Percentiles rank a stretch among this genome's conserved stretches.
Conservation (phyloP, 2,113 vertebrate genomes). For the Tinamus guttatus region DNA sequence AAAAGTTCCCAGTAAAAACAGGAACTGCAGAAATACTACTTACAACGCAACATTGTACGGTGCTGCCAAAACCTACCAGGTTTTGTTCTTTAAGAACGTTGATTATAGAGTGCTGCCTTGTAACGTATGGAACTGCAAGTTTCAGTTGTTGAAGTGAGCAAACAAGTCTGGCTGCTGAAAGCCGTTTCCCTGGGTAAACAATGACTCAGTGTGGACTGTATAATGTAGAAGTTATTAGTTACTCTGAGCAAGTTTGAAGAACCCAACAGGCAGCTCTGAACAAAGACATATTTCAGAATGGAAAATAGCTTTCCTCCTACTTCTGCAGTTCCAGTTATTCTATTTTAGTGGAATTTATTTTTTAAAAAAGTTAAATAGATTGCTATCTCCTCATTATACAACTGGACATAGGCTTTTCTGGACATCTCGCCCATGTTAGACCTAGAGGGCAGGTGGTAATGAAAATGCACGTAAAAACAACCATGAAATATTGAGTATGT, state of each 20-base stretch:
- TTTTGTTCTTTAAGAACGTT: background rate
- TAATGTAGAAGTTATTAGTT: conserved; percentile 61
- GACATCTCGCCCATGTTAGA: background rate
- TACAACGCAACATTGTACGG: background rate
- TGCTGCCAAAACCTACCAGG: background rate
- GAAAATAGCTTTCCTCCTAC: conserved; percentile 61
- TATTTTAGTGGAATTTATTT: conserved; percentile 39
- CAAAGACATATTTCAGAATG: conserved; percentile 47
- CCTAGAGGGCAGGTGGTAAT: background rate
- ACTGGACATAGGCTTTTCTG: background rate
- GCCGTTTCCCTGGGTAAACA: conserved; percentile 62
- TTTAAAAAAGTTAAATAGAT: conserved; percentile 41
- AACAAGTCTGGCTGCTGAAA: conserved; percentile 65
- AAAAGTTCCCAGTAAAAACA: background rate
- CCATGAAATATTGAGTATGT: background rate
- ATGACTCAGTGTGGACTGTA: conserved; percentile 50
- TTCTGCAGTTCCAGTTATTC: background rate
- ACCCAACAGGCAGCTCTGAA: background rate
- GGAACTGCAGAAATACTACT: background rate
- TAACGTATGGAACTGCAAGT: conserved; percentile 23
- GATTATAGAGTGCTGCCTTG: conserved; percentile 20
- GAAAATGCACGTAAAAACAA: background rate
- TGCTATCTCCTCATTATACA: conserved; percentile 7
- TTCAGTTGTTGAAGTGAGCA: conserved; percentile 41
- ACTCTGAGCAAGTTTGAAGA: conserved; percentile 42